Evolutionary conservation across 2,113 vertebrate species (phyloP), one percentile per base, ranked within the genome.

Genomic region (Corydoras sp.): DNA sequence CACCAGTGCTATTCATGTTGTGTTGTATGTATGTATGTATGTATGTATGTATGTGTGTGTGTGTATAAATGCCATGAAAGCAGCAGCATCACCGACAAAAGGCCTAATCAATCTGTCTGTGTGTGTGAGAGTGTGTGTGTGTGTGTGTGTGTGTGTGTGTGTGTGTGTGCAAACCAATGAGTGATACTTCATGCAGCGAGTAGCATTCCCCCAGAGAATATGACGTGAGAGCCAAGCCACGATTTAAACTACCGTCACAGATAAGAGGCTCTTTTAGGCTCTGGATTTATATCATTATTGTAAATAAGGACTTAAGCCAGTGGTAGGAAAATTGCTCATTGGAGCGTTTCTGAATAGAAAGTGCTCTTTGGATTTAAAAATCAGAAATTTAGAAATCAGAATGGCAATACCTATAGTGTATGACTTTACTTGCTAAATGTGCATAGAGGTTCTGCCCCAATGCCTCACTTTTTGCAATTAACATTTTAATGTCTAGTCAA

Each of bases 181-280:
- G 90, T 93, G 92, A 76, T 90, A 92, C 0, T 87, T 89, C 68
- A 84, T 55, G 32, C 6, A 29, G 13, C 55, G 54, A 13, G 31
- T 64, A 15, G 12, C 2, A 32, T 58, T 8, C 58, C 68, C 13
- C 68, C 15, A 14, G 30, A 69, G 62, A 60, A 43, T 56, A 51
- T n/a, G 11, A 64, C 3, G 53, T 31, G 60, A 32, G 49, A 61
- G 13, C 18, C 11, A 10, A 54, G 48, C 18, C 24, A 7, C 18
- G 31, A 60, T 58, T 65, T 55, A 76, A 71, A 49, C 62, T 31
- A 5, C 30, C 14, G 59, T 64, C 53, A 29, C 55, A n/a, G 29
- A 60, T 54, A 48, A 64, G 24, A 69, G 24, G 32, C 24, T 69
- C 18, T 49, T 29, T 8, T 9, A 18, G 63, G 14, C 13, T 59